Conservation (phyloP, 2,113 vertebrate species). For the Crypturellus undulatus region DNA sequence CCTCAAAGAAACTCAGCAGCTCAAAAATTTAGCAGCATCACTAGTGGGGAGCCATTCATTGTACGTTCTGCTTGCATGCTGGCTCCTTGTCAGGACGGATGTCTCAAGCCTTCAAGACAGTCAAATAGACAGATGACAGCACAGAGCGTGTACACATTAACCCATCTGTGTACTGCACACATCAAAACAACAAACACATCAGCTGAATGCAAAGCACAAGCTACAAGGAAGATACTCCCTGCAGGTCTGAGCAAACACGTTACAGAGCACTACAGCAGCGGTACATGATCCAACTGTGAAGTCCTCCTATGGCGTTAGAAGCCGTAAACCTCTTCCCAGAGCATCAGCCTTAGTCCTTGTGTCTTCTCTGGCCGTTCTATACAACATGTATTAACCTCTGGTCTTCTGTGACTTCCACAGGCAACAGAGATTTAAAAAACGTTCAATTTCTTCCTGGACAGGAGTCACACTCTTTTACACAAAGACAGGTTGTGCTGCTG, state of each 20-base stretch:
- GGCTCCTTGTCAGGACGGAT: background rate
- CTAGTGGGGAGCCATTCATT: background rate
- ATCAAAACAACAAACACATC: background rate
- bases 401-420: background rate
- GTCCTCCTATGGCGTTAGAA: background rate
- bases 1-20: background rate
- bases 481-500: background rate
- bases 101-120: background rate
- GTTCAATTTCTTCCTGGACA: background rate
- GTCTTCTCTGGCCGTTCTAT: background rate
- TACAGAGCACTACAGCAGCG: background rate
- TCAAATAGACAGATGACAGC: background rate
- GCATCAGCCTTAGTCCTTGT: background rate
- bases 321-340: background rate
- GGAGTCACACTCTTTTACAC: background rate
- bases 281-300: background rate
- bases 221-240: background rate
- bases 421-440: background rate
- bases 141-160: background rate
- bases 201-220: background rate
- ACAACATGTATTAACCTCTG: background rate
- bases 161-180: background rate
- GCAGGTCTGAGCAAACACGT: background rate
- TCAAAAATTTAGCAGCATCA: background rate
- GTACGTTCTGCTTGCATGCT: background rate